Conservation (phyloP, 2,113 vertebrate species). For the Phalacrocorax pelagicus region DNA sequence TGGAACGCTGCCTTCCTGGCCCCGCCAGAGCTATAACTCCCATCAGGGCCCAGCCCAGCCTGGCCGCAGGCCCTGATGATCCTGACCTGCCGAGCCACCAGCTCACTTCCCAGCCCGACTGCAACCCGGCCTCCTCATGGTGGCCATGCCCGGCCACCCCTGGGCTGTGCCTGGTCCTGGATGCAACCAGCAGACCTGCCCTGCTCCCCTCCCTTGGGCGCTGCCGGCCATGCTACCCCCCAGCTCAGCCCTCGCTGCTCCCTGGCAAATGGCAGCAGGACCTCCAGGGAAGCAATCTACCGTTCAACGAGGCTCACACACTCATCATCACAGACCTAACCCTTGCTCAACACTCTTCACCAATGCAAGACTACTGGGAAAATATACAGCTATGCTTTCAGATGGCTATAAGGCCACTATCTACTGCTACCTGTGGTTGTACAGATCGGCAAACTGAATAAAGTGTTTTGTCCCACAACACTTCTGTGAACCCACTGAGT, state of each 20-base stretch:
- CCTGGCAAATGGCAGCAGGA: background rate
- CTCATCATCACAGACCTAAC: background rate
- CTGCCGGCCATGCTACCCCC: no score
- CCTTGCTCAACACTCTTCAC: background rate
- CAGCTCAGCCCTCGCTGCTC: fast-evolving
- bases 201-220: no score
- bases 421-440: background rate
- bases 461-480: background rate
- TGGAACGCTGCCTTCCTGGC: no score
- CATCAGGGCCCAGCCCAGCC: no score
- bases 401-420: no score
- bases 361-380: fast-evolving
- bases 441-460: background rate
- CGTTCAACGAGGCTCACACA: fast-evolving
- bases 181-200: background rate
- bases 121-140: no score
- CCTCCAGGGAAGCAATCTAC: background rate
- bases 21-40: background rate
- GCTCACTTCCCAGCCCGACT: background rate
- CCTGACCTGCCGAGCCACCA: background rate
- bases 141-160: background rate
- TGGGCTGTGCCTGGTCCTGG: no score
- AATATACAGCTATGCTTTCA: background rate
- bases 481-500: background rate
- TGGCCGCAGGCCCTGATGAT: no score